Conservation (phyloP, 2,113 vertebrate genomes). For the Protobothrops flavoviridis region DNA sequence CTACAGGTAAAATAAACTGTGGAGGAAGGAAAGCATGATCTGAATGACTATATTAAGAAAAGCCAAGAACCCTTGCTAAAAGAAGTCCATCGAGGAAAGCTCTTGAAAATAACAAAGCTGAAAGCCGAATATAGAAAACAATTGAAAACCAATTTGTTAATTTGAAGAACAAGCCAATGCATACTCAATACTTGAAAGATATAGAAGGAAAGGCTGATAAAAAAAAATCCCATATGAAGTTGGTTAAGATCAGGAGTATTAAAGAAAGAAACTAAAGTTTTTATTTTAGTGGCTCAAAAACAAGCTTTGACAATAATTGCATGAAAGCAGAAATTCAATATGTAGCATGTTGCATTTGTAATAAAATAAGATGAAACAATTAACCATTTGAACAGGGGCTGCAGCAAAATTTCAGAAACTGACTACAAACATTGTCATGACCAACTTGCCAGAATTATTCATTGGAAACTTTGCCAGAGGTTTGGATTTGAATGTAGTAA, state of each 20-base stretch:
- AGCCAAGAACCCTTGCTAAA: neutral
- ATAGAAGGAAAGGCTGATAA: neutral
- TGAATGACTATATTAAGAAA: neutral
- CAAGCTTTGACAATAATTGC: neutral
- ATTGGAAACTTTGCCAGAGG: neutral
- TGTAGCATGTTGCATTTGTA: neutral
- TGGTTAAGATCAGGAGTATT: neutral
- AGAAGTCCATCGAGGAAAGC: neutral
- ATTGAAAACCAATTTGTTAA: neutral
- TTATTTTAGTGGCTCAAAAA: neutral
- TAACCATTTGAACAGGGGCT: neutral
- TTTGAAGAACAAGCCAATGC: neutral
- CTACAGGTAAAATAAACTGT: neutral
- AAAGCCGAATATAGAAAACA: neutral
- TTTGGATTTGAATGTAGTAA: neutral
- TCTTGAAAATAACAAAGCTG: neutral
- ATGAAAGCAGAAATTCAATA: neutral
- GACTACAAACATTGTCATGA: neutral
- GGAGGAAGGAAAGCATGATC: neutral
- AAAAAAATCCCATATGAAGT: neutral
- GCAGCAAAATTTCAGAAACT: neutral
- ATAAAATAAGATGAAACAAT: neutral
- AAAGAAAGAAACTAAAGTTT: neutral
- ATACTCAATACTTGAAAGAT: neutral
- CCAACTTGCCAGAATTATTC: neutral